These are phyloP conservation scores for Hirundo rustica DNA, from an alignment of 2,797 vertebrate species.

Conservation along the genomic window DNA sequence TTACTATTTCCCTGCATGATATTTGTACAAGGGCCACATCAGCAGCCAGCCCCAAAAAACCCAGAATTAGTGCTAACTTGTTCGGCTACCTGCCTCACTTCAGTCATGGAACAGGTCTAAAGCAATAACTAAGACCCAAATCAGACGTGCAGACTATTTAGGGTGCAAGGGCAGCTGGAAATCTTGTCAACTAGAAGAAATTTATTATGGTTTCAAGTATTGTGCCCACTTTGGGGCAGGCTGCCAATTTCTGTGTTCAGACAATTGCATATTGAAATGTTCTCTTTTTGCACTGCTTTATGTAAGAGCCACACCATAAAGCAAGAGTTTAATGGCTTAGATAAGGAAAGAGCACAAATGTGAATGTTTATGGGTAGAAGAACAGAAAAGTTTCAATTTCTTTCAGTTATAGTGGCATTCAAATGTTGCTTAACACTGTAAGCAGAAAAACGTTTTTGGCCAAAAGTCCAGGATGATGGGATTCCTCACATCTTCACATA, in stretches of 20 bases:
- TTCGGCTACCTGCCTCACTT: neutral
- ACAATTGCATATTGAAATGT: neutral
- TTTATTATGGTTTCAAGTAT: neutral
- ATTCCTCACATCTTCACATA: neutral
- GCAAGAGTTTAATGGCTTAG: neutral
- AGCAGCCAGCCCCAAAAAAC: neutral
- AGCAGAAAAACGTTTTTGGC: neutral
- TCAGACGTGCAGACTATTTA: neutral
- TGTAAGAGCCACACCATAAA: neutral
- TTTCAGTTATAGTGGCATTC: neutral
- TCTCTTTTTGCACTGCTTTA: neutral
- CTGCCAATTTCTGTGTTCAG: neutral
- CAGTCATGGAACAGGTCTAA: neutral
- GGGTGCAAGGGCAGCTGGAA: neutral
- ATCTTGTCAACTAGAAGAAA: neutral
- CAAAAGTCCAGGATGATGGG: neutral
- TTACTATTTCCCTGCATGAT: neutral
- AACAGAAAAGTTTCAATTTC: neutral
- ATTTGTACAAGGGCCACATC: neutral
- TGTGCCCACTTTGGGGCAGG: neutral
- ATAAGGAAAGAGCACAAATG: neutral
- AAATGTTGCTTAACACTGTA: neutral
- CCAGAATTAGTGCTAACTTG: neutral
- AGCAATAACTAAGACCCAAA: neutral
- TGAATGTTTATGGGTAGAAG: neutral